These are phyloP conservation scores for Allophyes oxyacanthae DNA, from an alignment of 2,888 invertebrate species.

Conservation along the genomic window DNA sequence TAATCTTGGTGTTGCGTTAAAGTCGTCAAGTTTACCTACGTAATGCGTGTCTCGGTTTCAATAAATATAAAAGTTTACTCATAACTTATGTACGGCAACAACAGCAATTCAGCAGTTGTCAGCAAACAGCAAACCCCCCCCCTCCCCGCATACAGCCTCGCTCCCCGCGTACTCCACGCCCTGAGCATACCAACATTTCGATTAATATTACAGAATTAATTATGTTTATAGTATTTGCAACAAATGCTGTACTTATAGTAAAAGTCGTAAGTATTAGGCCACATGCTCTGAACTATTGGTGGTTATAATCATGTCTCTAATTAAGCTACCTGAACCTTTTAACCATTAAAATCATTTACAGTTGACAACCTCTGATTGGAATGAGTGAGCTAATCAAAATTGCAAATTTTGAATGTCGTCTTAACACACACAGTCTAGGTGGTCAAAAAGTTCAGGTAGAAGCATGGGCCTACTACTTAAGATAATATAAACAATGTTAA, in stretches of 20 bases:
- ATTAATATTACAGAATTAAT: conserved; percentile 76
- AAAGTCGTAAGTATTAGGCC: conserved; percentile 53
- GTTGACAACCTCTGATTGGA: background rate
- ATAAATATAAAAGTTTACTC: conserved; percentile 87
- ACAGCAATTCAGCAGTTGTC: conserved; percentile 88
- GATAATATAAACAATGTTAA: conserved; percentile 52
- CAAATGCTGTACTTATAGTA: conserved; percentile 54
- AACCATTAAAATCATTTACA: conserved; percentile 19
- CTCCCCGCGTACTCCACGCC: conserved; percentile 85
- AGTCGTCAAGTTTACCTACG: conserved; percentile 61
- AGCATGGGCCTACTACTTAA: conserved; percentile 53
- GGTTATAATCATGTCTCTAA: conserved; percentile 21
- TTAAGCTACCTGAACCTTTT: conserved; percentile 24
- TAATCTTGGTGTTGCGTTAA: conserved; percentile 37
- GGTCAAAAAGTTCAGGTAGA: conserved; percentile 28
- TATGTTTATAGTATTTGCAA: conserved; percentile 47
- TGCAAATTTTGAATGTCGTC: background rate
- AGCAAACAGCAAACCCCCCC: conserved; percentile 85
- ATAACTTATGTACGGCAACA: conserved; percentile 88
- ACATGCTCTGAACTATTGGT: conserved; percentile 27
- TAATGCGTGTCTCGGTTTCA: conserved; percentile 81
- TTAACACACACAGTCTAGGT: conserved; percentile 7
- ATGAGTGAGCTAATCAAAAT: conserved; percentile 9
- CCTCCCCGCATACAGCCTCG: conserved; percentile 84
- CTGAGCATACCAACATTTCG: conserved; percentile 87